A percentile compares a stretch with the other conserved stretches of the same genome.
Conservation (phyloP, 1,140 invertebrate genomes). For the Aphelenchoides fujianensis region DNA sequence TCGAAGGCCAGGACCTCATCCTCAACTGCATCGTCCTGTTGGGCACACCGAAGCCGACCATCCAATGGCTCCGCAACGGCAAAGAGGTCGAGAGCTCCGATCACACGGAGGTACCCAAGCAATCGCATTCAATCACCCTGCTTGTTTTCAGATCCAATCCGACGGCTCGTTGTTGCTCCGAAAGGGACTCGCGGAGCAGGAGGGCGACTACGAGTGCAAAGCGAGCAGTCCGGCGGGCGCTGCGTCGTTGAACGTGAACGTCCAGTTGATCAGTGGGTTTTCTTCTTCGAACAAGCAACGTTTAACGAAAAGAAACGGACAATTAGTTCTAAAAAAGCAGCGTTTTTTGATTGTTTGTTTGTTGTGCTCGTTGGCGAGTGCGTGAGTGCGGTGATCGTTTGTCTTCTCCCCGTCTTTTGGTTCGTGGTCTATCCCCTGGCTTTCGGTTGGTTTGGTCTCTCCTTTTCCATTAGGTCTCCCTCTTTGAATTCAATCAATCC, state of each 20-base stretch:
- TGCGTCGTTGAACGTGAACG: slow-evolving; percentile 61
- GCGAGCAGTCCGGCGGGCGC: slow-evolving; percentile 65
- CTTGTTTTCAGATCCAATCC: slow-evolving; percentile 43
- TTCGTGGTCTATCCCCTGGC: too few relatives aligned
- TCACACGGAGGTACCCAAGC: too few relatives aligned
- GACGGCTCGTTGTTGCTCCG: slow-evolving; percentile 53
- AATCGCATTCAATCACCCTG: background rate
- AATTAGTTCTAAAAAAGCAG: too few relatives aligned
- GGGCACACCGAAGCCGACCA: slow-evolving; percentile 64
- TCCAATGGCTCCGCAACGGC: slow-evolving; percentile 64
- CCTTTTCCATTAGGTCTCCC: too few relatives aligned
- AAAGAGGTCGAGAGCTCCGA: slow-evolving; percentile 38
- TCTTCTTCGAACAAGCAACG: background rate
- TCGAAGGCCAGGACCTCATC: slow-evolving; percentile 57
- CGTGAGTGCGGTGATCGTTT: slow-evolving; percentile 10
- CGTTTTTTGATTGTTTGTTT: slow-evolving; percentile 17
- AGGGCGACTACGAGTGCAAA: slow-evolving; percentile 64
- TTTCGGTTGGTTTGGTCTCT: too few relatives aligned
- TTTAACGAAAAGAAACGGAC: too few relatives aligned
- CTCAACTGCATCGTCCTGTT: slow-evolving; percentile 63
- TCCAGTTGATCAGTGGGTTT: slow-evolving; percentile 64
- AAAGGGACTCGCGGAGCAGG: slow-evolving; percentile 51
- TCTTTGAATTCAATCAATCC: too few relatives aligned
- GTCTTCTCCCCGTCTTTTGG: too few relatives aligned
- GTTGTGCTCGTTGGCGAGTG: too few relatives aligned